Evolutionary conservation across 1,140 invertebrate species (phyloP).

Genomic region (Luehdorfia chinensis): DNA sequence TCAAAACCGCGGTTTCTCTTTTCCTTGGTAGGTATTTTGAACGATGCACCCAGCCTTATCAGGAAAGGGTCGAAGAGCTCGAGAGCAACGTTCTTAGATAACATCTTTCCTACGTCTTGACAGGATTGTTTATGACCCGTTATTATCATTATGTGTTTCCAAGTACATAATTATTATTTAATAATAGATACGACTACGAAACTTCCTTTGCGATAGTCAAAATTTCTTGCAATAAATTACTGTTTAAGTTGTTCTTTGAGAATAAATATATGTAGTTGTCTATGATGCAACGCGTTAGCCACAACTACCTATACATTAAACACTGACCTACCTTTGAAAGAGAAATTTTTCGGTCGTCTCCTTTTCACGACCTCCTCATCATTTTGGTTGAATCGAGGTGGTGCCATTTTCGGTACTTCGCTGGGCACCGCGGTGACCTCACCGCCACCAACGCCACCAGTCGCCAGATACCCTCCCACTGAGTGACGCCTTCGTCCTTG

Average conservation of each 20-base stretch:
- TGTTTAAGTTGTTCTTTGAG: too few relatives aligned
- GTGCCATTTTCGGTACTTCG: conserved; percentile 67
- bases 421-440: conserved; percentile 70
- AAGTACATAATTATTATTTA: conserved; percentile 53
- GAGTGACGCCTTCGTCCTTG: conserved; percentile 70
- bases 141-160: conserved; percentile 51
- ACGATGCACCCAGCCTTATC: conserved; percentile 34
- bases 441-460: conserved; percentile 50
- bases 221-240: conserved; percentile 8
- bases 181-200: conserved; percentile 46
- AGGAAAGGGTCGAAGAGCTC: conserved; percentile 44
- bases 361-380: conserved; percentile 59
- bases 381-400: conserved; percentile 45
- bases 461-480: conserved; percentile 72
- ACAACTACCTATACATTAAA: too few relatives aligned
- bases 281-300: too few relatives aligned
- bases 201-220: conserved; percentile 13
- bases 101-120: conserved; percentile 52
- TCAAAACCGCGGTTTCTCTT: conserved; percentile 30
- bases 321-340: conserved; percentile 57
- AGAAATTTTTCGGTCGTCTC: conserved; percentile 59
- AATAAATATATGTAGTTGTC: too few relatives aligned
- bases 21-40: conserved; percentile 31
- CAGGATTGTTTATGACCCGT: conserved; percentile 64
- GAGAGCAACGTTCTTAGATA: conserved; percentile 57